Evolutionary conservation across 2,113 vertebrate genomes (phyloP).

Genomic region (Emydocephalus ijimae): DNA sequence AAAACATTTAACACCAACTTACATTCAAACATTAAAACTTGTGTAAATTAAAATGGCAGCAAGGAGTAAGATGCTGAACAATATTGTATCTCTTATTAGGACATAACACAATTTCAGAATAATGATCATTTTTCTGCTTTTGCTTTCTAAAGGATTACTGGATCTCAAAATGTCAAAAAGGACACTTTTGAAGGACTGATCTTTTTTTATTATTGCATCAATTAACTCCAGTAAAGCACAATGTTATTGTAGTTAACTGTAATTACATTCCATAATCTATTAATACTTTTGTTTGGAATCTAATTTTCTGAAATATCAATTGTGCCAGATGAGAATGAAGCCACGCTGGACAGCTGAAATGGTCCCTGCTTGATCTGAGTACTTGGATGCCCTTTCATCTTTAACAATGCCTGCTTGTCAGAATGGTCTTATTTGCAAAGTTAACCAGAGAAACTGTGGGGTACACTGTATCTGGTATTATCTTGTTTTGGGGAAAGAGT

Average conservation of each 20-base stretch:
- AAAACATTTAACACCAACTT: neutral
- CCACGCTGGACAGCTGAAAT: neutral
- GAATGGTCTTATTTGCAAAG: neutral
- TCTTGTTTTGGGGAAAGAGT: neutral
- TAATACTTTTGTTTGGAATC: slow-evolving; percentile 2
- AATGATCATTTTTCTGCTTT: neutral
- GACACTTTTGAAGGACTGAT: neutral
- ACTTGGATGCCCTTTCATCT: neutral
- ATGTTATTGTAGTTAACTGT: neutral
- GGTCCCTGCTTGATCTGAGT: neutral
- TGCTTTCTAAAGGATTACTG: neutral
- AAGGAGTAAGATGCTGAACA: neutral
- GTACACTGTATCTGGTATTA: neutral
- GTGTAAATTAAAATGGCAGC: neutral
- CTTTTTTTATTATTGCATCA: slow-evolving; percentile 1
- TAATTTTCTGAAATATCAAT: neutral
- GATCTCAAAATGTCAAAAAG: neutral
- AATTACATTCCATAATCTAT: slow-evolving; percentile 2
- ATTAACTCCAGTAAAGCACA: neutral
- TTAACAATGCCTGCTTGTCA: neutral
- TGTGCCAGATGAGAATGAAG: neutral
- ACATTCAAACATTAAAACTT: neutral
- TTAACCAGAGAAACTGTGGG: neutral
- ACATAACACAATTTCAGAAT: neutral
- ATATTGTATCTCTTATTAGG: neutral